phyloP scores from a whole-genome alignment of 2,797 vertebrate species.

The Xenentodon cancila region DNA sequence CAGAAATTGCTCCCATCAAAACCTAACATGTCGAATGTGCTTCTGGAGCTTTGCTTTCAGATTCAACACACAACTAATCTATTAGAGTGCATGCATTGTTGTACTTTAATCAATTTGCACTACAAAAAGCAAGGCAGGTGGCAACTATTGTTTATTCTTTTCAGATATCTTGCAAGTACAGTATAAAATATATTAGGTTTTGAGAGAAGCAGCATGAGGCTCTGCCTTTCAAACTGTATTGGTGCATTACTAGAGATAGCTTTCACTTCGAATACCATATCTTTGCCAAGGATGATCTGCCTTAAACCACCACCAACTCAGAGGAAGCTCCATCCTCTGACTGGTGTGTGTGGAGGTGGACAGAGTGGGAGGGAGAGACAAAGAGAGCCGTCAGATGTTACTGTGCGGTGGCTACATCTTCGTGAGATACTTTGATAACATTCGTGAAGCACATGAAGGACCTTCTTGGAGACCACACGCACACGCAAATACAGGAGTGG shows the following conservation, averaged over 20 bases:
- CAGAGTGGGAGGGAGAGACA: constrained; percentile 41
- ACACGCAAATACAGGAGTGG: no score
- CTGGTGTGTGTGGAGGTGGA: constrained; percentile 56
- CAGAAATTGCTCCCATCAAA: no score
- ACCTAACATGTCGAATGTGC: no score
- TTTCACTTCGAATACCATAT: constrained; percentile 10
- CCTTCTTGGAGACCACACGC: constrained; percentile 41
- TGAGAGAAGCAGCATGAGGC: constrained; percentile 43
- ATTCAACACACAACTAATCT: constrained; percentile 66
- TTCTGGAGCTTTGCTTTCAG: constrained; percentile 30
- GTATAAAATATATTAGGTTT: constrained; percentile 65
- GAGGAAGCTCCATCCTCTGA: constrained; percentile 58
- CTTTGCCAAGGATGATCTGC: constrained; percentile 35
- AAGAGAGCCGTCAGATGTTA: constrained; percentile 41
- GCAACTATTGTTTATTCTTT: constrained; percentile 25
- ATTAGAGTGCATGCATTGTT: constrained; percentile 75
- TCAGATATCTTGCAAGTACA: constrained; percentile 68
- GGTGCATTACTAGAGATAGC: background rate
- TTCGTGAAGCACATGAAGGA: constrained; percentile 59
- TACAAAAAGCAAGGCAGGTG: constrained; percentile 61
- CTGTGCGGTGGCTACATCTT: constrained; percentile 56
- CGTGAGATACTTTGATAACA: constrained; percentile 57
- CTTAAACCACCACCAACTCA: constrained; percentile 40
- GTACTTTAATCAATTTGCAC: constrained; percentile 53
- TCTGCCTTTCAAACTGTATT: constrained; percentile 6